These are phyloP conservation scores for Plemyria rubiginata DNA, from an alignment of 2,888 invertebrate genomes.

Conservation along the genomic window DNA sequence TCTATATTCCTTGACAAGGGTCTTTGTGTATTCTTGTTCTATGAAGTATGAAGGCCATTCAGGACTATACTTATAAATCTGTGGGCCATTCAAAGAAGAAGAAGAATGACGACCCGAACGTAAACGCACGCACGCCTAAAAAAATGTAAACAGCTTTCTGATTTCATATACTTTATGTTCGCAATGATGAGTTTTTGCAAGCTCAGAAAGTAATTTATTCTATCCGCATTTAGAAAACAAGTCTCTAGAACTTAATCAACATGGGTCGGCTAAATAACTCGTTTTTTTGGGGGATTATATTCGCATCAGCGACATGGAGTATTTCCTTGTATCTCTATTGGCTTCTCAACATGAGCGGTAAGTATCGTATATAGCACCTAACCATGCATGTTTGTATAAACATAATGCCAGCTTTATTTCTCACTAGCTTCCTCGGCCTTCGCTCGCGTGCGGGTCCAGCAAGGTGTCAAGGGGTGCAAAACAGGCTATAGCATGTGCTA, in stretches of 20 bases:
- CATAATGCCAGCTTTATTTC: background rate
- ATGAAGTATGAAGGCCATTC: too few species aligned
- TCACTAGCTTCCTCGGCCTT: too few species aligned
- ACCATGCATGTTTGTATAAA: background rate
- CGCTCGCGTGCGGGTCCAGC: too few species aligned
- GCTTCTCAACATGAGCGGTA: slow-evolving; percentile 81
- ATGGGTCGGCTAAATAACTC: slow-evolving; percentile 82
- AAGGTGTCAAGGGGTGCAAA: too few species aligned
- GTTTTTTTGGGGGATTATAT: slow-evolving; percentile 89
- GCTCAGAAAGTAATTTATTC: background rate
- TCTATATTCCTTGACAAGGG: too few species aligned
- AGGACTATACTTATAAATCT: too few species aligned
- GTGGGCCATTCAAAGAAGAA: too few species aligned
- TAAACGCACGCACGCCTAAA: too few species aligned
- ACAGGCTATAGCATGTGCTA: too few species aligned
- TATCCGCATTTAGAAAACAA: background rate
- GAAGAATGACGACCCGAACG: too few species aligned
- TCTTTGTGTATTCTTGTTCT: too few species aligned
- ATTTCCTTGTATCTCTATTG: slow-evolving; percentile 90
- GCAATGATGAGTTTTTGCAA: background rate
- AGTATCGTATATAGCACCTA: slow-evolving; percentile 45
- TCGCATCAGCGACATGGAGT: slow-evolving; percentile 91
- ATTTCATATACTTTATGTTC: background rate
- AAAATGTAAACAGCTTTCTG: background rate
- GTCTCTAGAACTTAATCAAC: background rate